Conservation (phyloP, 2,888 invertebrate species). For the Nymphalis c-album region DNA sequence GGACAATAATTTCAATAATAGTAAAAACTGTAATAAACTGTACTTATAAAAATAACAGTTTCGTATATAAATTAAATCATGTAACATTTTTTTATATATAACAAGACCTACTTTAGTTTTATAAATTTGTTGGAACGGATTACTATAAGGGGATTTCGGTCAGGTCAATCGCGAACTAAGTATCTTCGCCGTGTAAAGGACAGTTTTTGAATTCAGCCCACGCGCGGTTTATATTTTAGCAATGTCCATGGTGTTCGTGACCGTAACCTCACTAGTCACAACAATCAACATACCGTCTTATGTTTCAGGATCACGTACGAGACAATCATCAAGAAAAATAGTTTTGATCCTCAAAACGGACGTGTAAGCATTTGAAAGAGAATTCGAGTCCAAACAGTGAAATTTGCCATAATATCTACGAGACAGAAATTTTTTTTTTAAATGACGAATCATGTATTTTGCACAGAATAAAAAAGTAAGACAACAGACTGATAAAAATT, state of each 20-base stretch:
- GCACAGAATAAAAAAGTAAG: conserved; percentile 19
- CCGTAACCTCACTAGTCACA: conserved; percentile 55
- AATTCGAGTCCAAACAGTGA: conserved; percentile 54
- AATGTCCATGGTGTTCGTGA: conserved; percentile 57
- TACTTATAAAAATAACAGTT: too few relatives aligned
- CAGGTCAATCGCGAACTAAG: conserved; percentile 50
- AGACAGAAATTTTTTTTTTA: conserved; percentile 54
- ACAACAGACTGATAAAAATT: conserved; percentile 19
- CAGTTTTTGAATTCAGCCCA: conserved; percentile 52
- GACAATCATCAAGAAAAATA: conserved; percentile 71
- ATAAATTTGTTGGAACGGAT: conserved; percentile 33
- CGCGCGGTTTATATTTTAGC: conserved; percentile 58
- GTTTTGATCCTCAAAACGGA: conserved; percentile 69
- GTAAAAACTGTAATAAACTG: too few relatives aligned
- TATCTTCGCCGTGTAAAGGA: conserved; percentile 48
- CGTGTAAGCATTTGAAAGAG: conserved; percentile 65
- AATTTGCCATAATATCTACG: conserved; percentile 61
- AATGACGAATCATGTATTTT: conserved; percentile 17
- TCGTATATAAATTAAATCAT: too few relatives aligned
- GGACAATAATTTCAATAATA: too few relatives aligned
- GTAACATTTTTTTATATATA: neutral
- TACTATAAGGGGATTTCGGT: conserved; percentile 46
- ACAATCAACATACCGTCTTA: conserved; percentile 48
- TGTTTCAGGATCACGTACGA: conserved; percentile 65
- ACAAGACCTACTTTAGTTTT: neutral